A percentile compares a stretch with the other conserved stretches of the same genome.
phyloP scores from a whole-genome alignment of 2,888 invertebrate genomes.

The Siphonodentalium dalli region DNA sequence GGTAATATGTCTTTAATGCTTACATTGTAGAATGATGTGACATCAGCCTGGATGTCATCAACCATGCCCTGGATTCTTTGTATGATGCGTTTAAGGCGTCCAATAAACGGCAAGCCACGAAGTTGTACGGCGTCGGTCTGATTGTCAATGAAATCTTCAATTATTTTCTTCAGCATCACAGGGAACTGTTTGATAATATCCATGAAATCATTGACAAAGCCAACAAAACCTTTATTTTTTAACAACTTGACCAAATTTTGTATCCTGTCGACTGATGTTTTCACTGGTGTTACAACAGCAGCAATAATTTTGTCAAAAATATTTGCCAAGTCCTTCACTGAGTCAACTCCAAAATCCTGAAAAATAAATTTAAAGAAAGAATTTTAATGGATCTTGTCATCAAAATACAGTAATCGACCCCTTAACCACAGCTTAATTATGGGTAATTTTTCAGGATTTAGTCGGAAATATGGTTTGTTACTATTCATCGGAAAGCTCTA shows the following conservation, averaged over 20 bases:
- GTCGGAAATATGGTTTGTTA: no score
- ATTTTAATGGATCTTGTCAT: no score
- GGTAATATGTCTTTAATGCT: no score
- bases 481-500: no score
- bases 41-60: conserved; percentile 16
- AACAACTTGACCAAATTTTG: conserved; percentile 26
- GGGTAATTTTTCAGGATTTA: no score
- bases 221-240: conserved; percentile 15
- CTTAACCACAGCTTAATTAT: no score
- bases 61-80: conserved; percentile 16
- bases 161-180: conserved; percentile 7
- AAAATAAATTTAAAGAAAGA: background rate
- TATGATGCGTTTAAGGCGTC: conserved; percentile 16
- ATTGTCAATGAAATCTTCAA: conserved; percentile 1
- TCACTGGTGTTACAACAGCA: conserved; percentile 32
- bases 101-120: conserved; percentile 16
- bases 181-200: conserved; percentile 13
- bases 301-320: conserved; percentile 34
- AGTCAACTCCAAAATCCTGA: conserved; percentile 40
- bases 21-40: conserved; percentile 22
- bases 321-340: conserved; percentile 29
- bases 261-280: conserved; percentile 26
- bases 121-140: conserved; percentile 5
- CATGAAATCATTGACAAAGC: conserved; percentile 14
- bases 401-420: no score